Evolutionary conservation across 2,797 vertebrate genomes (phyloP).

Genomic region (Echeneis naucrates): DNA sequence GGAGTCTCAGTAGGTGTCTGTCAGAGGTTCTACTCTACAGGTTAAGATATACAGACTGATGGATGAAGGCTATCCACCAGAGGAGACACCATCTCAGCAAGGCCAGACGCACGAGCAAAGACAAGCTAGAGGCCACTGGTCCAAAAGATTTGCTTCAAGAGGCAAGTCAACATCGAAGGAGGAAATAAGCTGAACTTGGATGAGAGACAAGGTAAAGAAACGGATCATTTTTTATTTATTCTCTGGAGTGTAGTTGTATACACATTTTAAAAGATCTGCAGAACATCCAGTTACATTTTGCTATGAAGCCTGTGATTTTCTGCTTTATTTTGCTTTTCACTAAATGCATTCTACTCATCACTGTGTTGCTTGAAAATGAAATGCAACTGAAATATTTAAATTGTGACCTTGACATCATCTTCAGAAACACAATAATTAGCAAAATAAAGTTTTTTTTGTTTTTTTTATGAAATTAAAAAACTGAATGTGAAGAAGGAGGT

Average conservation of each 20-base stretch:
- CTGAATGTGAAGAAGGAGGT: not conserved
- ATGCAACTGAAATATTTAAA: not conserved
- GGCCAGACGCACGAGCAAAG: conserved; percentile 52
- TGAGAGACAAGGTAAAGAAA: conserved; percentile 8
- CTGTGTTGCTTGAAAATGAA: not conserved
- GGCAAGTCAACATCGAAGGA: conserved; percentile 28
- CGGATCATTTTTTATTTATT: conserved; percentile 5
- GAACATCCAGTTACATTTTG: not conserved
- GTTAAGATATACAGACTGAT: conserved; percentile 60
- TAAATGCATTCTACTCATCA: not conserved
- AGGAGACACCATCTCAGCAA: conserved; percentile 61
- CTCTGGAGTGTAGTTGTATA: not conserved
- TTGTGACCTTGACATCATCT: not conserved
- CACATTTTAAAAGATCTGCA: not conserved
- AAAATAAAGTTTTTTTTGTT: not conserved
- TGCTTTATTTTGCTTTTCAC: not conserved
- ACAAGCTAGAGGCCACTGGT: conserved; percentile 53
- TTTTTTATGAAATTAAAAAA: not conserved
- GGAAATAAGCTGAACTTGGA: conserved; percentile 23
- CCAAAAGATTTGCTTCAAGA: conserved; percentile 51
- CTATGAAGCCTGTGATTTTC: not conserved
- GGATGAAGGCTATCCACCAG: conserved; percentile 70
- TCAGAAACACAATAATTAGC: not conserved
- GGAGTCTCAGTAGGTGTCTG: conserved; percentile 57
- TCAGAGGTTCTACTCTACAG: conserved; percentile 58